A percentile compares a stretch with the other conserved stretches of the same genome.
Conservation (phyloP, 2,888 invertebrate genomes). For the Timema cristinae region DNA sequence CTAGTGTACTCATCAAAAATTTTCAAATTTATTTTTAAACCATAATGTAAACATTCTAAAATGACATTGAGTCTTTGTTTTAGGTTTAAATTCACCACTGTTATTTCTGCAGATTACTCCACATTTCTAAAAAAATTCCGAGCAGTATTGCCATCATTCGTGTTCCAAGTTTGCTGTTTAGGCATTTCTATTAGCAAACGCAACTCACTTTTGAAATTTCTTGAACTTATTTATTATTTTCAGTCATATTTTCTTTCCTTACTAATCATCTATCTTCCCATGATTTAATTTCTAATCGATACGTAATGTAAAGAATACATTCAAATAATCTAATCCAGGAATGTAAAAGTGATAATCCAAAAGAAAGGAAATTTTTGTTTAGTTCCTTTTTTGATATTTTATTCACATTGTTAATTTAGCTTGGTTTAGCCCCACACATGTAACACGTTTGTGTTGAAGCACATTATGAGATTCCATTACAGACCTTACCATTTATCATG, state of each 20-base stretch:
- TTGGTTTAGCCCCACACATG: slow-evolving; percentile 3
- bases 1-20: neutral
- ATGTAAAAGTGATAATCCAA: no score
- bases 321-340: no score
- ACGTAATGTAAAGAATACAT: no score
- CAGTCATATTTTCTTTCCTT: no score
- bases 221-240: no score
- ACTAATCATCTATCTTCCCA: no score
- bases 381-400: neutral
- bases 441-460: slow-evolving; percentile 5
- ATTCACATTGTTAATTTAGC: neutral
- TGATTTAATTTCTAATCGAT: no score
- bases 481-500: neutral
- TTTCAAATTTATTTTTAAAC: neutral
- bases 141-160: no score
- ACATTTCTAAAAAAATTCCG: neutral
- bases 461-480: neutral
- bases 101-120: neutral
- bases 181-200: no score
- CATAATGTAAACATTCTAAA: neutral
- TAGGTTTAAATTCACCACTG: neutral
- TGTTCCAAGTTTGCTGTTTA: no score
- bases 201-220: no score
- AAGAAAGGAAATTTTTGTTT: neutral
- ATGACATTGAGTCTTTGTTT: neutral